Percentiles rank a stretch among this genome's conserved stretches.
phyloP scores from a whole-genome alignment of 2,113 vertebrate genomes.

The Pavo muticus region DNA sequence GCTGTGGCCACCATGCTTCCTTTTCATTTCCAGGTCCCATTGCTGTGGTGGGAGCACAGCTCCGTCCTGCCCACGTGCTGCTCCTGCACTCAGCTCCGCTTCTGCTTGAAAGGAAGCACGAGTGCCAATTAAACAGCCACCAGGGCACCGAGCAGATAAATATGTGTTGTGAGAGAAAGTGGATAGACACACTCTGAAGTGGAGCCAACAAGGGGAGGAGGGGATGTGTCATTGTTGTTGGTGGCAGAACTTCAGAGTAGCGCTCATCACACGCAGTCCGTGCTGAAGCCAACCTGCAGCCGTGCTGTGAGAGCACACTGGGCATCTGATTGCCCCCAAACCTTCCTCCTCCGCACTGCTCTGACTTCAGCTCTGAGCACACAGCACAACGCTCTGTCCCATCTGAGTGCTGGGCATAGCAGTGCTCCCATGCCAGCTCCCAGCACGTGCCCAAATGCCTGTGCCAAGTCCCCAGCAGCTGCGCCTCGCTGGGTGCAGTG shows the following conservation, averaged over 20 bases:
- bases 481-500: conserved; percentile 5
- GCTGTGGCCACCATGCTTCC: not conserved
- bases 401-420: not conserved
- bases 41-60: not conserved
- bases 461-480: conserved; percentile 27
- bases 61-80: not conserved
- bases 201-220: conserved; percentile 37
- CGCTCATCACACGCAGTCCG: not conserved
- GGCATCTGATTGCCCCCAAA: not conserved
- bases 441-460: not conserved
- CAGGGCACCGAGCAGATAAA: conserved; percentile 51
- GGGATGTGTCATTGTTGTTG: conserved; percentile 13
- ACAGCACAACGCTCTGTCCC: not conserved
- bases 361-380: not conserved
- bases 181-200: conserved; percentile 37
- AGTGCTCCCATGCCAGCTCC: not conserved
- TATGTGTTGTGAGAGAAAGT: conserved; percentile 2
- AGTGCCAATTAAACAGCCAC: conserved; percentile 45
- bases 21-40: not conserved
- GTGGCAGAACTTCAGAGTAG: conserved; percentile 41
- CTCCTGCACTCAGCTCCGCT: not conserved
- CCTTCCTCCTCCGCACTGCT: not conserved
- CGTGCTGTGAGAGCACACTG: rapidly evolving
- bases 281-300: not conserved
- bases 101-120: conserved; percentile 11